Evolutionary conservation across 1,140 invertebrate species (phyloP), one percentile per base, ranked within the genome.

Genomic region (Hyphantria cunea): DNA sequence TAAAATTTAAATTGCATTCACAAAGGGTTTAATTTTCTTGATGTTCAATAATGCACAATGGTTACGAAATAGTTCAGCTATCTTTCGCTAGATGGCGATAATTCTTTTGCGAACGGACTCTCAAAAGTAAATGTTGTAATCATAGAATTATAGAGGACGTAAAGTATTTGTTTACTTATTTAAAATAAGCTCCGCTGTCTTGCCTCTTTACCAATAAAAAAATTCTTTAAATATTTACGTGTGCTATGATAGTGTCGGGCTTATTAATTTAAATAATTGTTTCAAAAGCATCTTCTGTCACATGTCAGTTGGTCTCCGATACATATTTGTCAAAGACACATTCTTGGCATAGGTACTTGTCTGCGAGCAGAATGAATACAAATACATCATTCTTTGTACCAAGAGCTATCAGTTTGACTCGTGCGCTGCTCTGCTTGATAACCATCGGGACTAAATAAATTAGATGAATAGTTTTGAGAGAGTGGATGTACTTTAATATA

Each of bases 271-370:
- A 72, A 76, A 75, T 80, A 75, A 75, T 77, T 74, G 64, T 66
- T 68, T 66, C 45, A 52, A 63, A 60, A 64, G 58, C 56, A 41
- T 17, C 14, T 25, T 44, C 12, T 14, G 78, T 76, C 78, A 78
- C 61, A 68, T 72, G 78, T 78, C 78, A 71, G 42, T 31, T 37
- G 41, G 47, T 39, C 55, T 25, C 39, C 44, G 64, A 74, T 78
- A 70, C 66, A 55, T 78, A 78, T 75, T 75, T 78, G 75, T 78
- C 74, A 74, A 66, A 66, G 53, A 37, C 54, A 33, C 62, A 66
- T 67, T 59, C 63, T 44, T 41, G 0, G 51, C 64, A 66, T 72
- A 48, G 47, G 17, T 25, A 25, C 17, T 55, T 70, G 32, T 44
- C 50, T 52, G 31, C 7, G 37, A n/a, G 15, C 14, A n/a, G 32